Conservation (phyloP, 1,140 invertebrate genomes). For the Sweltsa coloradensis region DNA sequence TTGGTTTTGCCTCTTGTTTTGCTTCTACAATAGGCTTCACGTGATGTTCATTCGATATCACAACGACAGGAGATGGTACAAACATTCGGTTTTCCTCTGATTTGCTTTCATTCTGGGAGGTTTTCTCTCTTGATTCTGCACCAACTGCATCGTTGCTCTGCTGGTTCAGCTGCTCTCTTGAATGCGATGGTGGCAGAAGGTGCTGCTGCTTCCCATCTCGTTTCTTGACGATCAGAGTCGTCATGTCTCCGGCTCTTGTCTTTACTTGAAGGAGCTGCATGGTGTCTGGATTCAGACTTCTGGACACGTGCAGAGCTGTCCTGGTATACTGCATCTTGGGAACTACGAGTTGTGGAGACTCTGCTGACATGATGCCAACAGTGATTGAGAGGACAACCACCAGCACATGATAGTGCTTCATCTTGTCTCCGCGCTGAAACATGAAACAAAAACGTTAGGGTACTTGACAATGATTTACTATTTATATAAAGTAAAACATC, state of each 20-base stretch:
- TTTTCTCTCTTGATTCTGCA: too few species aligned
- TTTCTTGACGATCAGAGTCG: conserved; percentile 60
- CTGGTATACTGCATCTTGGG: conserved; percentile 30
- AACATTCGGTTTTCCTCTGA: not conserved
- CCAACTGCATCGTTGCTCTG: not conserved
- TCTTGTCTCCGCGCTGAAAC: too few species aligned
- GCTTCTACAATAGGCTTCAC: not conserved
- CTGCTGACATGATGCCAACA: too few species aligned
- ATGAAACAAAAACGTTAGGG: too few species aligned
- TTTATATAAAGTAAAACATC: too few species aligned
- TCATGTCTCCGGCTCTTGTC: conserved; percentile 55
- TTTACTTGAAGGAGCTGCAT: conserved; percentile 61
- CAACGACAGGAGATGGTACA: not conserved
- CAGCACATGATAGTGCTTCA: too few species aligned
- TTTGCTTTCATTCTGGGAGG: too few species aligned
- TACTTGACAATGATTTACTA: too few species aligned
- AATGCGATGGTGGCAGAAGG: not conserved
- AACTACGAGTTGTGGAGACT: too few species aligned
- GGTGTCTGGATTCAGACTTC: conserved; percentile 58
- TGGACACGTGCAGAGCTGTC: conserved; percentile 61
- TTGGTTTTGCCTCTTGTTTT: not conserved
- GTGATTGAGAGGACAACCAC: too few species aligned
- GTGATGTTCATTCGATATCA: not conserved
- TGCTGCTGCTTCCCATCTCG: conserved; percentile 30
- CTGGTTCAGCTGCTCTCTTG: not conserved